These are phyloP conservation scores for Solenodon paradoxus DNA, from an alignment of 2,113 vertebrate genomes.

Conservation along the genomic window DNA sequence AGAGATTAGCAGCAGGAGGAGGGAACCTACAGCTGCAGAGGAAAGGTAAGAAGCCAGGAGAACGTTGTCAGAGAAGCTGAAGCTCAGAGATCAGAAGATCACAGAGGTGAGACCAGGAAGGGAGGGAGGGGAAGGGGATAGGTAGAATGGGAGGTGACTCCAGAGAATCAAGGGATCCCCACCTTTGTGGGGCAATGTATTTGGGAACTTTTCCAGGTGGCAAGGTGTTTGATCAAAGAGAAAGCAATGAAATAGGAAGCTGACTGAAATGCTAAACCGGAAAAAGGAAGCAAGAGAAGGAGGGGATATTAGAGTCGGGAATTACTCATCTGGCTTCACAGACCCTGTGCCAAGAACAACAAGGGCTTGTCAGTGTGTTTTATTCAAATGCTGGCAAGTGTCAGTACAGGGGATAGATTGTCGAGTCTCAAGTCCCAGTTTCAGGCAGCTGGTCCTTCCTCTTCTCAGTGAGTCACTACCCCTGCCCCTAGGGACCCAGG, in stretches of 20 bases:
- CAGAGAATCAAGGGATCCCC: neutral
- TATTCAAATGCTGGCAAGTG: neutral
- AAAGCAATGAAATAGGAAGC: neutral
- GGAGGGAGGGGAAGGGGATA: rapidly evolving
- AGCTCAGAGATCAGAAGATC: neutral
- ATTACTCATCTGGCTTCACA: neutral
- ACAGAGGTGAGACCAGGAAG: neutral
- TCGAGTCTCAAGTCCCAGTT: neutral
- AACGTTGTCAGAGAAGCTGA: neutral
- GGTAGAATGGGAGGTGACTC: neutral
- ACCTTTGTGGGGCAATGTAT: neutral
- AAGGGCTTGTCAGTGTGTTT: neutral
- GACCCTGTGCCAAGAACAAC: neutral
- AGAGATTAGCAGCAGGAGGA: neutral
- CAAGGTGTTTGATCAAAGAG: neutral
- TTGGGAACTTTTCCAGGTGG: neutral
- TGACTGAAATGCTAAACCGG: neutral
- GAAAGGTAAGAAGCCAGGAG: neutral
- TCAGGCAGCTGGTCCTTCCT: neutral
- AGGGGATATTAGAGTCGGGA: neutral
- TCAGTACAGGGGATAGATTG: neutral
- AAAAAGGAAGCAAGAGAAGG: neutral
- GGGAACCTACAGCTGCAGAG: neutral
- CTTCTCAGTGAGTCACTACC: too few relatives aligned
- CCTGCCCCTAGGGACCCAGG: neutral